phyloP scores from a whole-genome alignment of 2,113 vertebrate species.

The Platysternon megacephalum region DNA sequence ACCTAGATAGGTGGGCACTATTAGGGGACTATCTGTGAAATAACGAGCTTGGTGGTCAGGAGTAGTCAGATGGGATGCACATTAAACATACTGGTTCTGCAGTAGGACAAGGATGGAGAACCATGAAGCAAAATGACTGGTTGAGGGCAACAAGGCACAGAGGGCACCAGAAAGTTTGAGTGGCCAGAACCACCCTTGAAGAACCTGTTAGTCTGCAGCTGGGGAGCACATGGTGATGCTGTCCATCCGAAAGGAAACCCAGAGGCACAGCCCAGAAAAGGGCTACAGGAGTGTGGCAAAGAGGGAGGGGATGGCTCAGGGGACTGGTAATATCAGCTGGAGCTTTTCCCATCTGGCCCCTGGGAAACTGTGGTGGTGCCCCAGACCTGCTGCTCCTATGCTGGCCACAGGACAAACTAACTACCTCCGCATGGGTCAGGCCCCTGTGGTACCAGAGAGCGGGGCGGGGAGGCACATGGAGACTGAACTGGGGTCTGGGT shows the following conservation, averaged over 20 bases:
- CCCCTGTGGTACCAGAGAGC: rapidly evolving
- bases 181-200: background rate
- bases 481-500: background rate
- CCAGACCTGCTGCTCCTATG: background rate
- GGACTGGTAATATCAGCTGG: background rate
- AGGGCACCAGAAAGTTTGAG: background rate
- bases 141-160: background rate
- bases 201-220: background rate
- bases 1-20: background rate
- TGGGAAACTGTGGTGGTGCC: background rate
- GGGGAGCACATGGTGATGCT: background rate
- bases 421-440: background rate
- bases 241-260: background rate
- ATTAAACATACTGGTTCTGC: background rate
- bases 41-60: background rate
- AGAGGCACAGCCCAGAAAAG: no score
- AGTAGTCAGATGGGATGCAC: background rate
- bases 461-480: rapidly evolving
- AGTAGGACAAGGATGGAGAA: background rate
- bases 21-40: background rate
- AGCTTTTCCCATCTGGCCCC: background rate
- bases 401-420: background rate
- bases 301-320: background rate
- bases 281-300: no score
- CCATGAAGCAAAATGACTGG: background rate